Percentiles rank a stretch among this genome's conserved stretches.
Conservation (phyloP, 2,113 vertebrate species). For the Gadus chalcogrammus region DNA sequence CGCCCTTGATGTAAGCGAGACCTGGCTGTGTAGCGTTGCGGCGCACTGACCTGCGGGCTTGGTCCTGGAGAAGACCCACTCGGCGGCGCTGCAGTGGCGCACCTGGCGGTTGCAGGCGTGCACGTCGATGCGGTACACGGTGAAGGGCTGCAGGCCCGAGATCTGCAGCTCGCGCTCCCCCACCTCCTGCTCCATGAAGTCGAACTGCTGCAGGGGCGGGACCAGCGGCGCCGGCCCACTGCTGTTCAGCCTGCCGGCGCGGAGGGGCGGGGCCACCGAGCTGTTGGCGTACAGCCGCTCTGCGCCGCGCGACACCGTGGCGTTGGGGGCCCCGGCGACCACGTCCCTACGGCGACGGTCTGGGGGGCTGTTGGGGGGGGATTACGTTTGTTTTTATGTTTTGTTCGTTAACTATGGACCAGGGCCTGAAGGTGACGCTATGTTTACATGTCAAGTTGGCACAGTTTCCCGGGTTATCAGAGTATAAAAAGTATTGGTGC, state of each 20-base stretch:
- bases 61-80: slow-evolving; percentile 94
- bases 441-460: no score
- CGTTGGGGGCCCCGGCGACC: slow-evolving; percentile 76
- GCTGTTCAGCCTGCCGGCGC: slow-evolving; percentile 4
- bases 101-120: slow-evolving; percentile 94
- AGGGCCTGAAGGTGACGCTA: no score
- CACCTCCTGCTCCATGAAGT: slow-evolving; percentile 84
- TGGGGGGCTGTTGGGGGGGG: slow-evolving; percentile 57
- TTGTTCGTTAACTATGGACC: no score
- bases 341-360: slow-evolving; percentile 88
- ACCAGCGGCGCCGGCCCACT: slow-evolving; percentile 70
- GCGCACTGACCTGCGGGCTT: slow-evolving; percentile 85
- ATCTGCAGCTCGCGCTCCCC: slow-evolving; percentile 83
- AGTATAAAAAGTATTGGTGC: no score
- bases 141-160: slow-evolving; percentile 85
- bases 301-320: slow-evolving; percentile 60
- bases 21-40: background rate
- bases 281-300: slow-evolving; percentile 50
- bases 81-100: slow-evolving; percentile 87
- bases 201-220: slow-evolving; percentile 75
- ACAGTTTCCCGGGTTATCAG: no score
- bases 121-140: slow-evolving; percentile 93
- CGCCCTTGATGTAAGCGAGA: background rate
- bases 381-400: no score
- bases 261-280: slow-evolving; percentile 59